These are phyloP conservation scores for Caenorhabditis sp. DNA, from an alignment of 2,888 invertebrate genomes.

Conservation along the genomic window DNA sequence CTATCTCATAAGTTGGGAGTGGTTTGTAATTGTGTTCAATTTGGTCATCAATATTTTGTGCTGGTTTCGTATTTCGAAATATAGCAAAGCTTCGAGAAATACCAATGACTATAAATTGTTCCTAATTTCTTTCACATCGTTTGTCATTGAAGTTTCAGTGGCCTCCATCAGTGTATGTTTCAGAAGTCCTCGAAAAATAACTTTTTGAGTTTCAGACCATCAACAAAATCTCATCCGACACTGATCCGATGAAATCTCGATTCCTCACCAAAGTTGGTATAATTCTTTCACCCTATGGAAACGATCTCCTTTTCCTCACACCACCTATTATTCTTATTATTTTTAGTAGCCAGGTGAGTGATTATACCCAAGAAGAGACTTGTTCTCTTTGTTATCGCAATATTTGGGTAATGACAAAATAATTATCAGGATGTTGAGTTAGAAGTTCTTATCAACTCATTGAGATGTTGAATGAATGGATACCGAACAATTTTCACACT, in stretches of 20 bases:
- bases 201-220: conserved; percentile 12
- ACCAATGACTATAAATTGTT: conserved; percentile 26
- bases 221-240: conserved; percentile 22
- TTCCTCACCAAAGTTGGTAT: conserved; percentile 15
- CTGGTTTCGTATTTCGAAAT: conserved; percentile 25
- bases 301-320: conserved; percentile 22
- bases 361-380: too few relatives aligned
- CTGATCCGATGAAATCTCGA: conserved; percentile 5
- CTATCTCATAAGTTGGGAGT: conserved; percentile 14
- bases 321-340: conserved; percentile 22
- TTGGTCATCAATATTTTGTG: conserved; percentile 16
- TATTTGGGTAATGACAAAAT: neutral
- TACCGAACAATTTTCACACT: too few relatives aligned
- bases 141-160: conserved; percentile 15
- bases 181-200: neutral
- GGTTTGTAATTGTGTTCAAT: conserved; percentile 10
- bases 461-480: too few relatives aligned
- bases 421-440: neutral
- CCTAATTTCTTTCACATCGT: conserved; percentile 26
- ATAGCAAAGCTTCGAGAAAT: conserved; percentile 25
- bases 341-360: conserved; percentile 28
- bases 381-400: neutral
- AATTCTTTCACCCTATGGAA: conserved; percentile 16
- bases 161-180: conserved; percentile 12
- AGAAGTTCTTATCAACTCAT: too few relatives aligned